These are phyloP conservation scores for Eudemis profundana DNA, from an alignment of 2,888 invertebrate genomes.

Conservation along the genomic window DNA sequence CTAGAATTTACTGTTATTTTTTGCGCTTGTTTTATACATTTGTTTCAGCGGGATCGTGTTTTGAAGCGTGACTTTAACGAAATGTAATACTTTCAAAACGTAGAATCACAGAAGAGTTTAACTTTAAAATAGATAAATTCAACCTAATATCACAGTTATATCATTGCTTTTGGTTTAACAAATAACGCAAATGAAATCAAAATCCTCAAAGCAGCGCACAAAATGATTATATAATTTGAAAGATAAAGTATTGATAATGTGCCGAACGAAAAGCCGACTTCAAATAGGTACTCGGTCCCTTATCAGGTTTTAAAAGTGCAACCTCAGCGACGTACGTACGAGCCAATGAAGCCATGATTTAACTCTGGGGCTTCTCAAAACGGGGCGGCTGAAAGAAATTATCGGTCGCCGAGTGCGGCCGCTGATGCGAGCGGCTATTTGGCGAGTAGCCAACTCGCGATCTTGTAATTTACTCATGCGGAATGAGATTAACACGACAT, in stretches of 20 bases:
- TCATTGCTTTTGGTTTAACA: too few species aligned
- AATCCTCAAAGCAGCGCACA: too few species aligned
- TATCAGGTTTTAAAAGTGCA: too few species aligned
- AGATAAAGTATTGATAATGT: too few species aligned
- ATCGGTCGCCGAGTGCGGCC: constrained; percentile 66
- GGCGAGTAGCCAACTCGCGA: constrained; percentile 71
- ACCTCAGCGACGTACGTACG: neutral
- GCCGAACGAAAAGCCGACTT: too few species aligned
- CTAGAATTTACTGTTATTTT: neutral
- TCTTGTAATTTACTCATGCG: constrained; percentile 77
- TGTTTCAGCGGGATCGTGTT: neutral
- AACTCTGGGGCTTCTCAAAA: constrained; percentile 55
- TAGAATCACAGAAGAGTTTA: too few species aligned
- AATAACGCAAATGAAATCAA: too few species aligned
- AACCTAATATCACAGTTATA: too few species aligned
- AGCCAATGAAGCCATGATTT: constrained; percentile 20
- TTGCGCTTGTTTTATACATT: neutral
- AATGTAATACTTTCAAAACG: too few species aligned
- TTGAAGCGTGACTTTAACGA: neutral
- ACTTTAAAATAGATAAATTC: too few species aligned
- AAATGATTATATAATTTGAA: too few species aligned
- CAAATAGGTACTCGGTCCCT: neutral
- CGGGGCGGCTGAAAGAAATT: constrained; percentile 65
- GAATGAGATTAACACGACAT: constrained; percentile 76
- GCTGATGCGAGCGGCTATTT: constrained; percentile 74